These are phyloP conservation scores for Haplochromis vanheusdeni DNA, from an alignment of 2,113 vertebrate genomes.

Conservation along the genomic window DNA sequence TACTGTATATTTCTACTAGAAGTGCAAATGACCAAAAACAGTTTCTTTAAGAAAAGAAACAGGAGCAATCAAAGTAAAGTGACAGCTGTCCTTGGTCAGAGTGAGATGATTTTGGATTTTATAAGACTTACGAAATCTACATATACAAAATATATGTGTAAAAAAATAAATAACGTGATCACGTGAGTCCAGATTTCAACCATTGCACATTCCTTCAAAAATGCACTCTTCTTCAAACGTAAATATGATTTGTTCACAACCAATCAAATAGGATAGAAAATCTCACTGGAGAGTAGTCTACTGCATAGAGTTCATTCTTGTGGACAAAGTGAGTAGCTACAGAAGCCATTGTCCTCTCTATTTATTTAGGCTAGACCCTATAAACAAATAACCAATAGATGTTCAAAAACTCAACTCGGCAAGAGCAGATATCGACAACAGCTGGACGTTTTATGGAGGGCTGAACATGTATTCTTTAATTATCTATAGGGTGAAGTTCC, in stretches of 20 bases:
- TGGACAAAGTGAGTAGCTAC: slow-evolving; percentile 40
- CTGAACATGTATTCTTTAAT: slow-evolving; percentile 6
- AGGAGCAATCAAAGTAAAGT: slow-evolving; percentile 46
- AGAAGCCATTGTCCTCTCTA: slow-evolving; percentile 33
- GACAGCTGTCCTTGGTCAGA: slow-evolving; percentile 60
- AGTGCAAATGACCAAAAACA: slow-evolving; percentile 71
- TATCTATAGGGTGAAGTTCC: slow-evolving; percentile 2
- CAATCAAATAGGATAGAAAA: slow-evolving; percentile 54
- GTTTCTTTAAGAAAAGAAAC: slow-evolving; percentile 45
- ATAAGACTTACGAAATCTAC: slow-evolving; percentile 63
- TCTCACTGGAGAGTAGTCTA: slow-evolving; percentile 56
- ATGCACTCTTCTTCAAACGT: slow-evolving; percentile 47
- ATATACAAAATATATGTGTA: slow-evolving; percentile 74
- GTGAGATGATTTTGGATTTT: slow-evolving; percentile 55
- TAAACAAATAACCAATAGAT: neutral
- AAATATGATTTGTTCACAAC: slow-evolving; percentile 24
- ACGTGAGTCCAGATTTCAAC: slow-evolving; percentile 63
- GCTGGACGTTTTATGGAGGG: neutral
- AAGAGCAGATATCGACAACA: neutral
- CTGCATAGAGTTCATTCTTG: slow-evolving; percentile 66
- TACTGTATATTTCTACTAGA: slow-evolving; percentile 59
- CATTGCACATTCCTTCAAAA: slow-evolving; percentile 68
- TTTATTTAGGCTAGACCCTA: neutral
- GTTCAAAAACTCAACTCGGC: neutral
- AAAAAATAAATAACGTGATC: slow-evolving; percentile 77